Percentiles rank a stretch among this genome's conserved stretches.
These are phyloP conservation scores for Syngnathus rostellatus DNA, from an alignment of 2,797 vertebrate genomes.

Conservation along the genomic window DNA sequence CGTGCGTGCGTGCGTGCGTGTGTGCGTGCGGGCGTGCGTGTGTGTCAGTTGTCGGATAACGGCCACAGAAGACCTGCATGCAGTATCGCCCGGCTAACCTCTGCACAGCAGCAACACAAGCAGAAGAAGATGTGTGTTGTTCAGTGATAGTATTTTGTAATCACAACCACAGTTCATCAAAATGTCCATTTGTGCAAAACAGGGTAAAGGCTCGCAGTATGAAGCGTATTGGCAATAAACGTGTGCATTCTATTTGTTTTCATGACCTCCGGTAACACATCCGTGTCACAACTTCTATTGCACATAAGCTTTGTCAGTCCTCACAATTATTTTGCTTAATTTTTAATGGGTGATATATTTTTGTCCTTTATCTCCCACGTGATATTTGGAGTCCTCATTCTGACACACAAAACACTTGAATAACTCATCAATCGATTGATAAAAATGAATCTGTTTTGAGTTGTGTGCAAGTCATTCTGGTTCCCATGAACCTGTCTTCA, in stretches of 20 bases:
- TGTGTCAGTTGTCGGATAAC: slow-evolving; percentile 33
- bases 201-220: not conserved
- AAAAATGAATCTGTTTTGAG: slow-evolving; percentile 35
- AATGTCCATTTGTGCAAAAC: not conserved
- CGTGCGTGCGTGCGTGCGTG: slow-evolving; percentile 9
- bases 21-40: slow-evolving; percentile 16
- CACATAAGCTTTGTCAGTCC: not conserved
- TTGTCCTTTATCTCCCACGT: not conserved
- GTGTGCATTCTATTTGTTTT: not conserved
- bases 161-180: not conserved
- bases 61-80: slow-evolving; percentile 41
- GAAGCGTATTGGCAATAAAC: not conserved
- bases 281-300: not conserved
- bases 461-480: slow-evolving; percentile 50
- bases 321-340: not conserved
- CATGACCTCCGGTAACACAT: not conserved
- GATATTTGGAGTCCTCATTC: not conserved
- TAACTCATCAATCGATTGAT: slow-evolving; percentile 22
- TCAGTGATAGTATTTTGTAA: slow-evolving; percentile 4
- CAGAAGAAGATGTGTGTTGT: not conserved
- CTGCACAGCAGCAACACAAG: slow-evolving; percentile 41
- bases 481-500: slow-evolving; percentile 42
- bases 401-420: not conserved
- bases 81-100: slow-evolving; percentile 44
- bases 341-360: not conserved